Conservation (phyloP, 2,113 vertebrate species). For the Sebastes fasciatus region DNA sequence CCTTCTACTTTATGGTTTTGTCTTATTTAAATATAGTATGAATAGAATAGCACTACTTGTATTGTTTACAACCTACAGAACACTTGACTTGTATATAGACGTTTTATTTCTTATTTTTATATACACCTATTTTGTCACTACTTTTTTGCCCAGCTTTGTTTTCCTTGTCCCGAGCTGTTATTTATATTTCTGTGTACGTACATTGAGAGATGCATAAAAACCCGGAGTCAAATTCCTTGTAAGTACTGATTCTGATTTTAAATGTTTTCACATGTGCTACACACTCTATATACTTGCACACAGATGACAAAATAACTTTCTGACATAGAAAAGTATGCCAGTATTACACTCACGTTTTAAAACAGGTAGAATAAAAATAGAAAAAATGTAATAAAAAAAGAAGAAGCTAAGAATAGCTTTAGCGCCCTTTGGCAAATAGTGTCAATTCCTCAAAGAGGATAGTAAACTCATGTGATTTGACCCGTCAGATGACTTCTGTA, state of each 20-base stretch:
- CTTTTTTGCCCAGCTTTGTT: too few species aligned
- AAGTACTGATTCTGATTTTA: too few species aligned
- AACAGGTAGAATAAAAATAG: neutral
- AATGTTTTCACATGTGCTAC: neutral
- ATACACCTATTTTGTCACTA: too few species aligned
- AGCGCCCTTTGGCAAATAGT: neutral
- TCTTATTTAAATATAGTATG: neutral
- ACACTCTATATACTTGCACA: neutral
- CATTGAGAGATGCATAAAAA: too few species aligned
- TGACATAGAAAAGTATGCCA: neutral
- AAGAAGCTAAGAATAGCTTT: neutral
- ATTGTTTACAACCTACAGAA: too few species aligned
- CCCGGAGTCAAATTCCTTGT: too few species aligned
- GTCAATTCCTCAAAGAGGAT: constrained; percentile 5
- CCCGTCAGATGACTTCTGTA: constrained; percentile 49
- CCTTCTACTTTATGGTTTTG: neutral
- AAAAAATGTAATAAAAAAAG: neutral
- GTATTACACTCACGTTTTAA: neutral
- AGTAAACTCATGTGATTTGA: constrained; percentile 53
- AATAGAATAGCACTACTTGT: neutral
- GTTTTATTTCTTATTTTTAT: too few species aligned
- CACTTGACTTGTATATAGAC: too few species aligned
- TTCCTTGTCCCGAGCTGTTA: too few species aligned
- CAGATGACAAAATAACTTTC: neutral
- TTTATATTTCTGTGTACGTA: too few species aligned